Percentiles rank a stretch among this genome's conserved stretches.
phyloP scores from a whole-genome alignment of 2,797 vertebrate genomes.

The Aphelocoma californica region DNA sequence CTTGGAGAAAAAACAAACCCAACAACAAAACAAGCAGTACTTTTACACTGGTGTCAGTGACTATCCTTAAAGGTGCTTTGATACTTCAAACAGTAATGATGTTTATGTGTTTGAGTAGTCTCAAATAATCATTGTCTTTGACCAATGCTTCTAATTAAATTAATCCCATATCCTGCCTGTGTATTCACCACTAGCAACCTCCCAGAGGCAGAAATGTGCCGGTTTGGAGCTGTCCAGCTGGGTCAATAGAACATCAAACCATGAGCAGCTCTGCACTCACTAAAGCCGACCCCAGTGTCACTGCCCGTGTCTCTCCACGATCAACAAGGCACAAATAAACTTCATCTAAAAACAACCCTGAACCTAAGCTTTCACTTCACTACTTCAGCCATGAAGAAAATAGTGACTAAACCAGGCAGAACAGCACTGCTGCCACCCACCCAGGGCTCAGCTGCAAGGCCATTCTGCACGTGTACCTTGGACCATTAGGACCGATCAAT shows the following conservation, averaged over 20 bases:
- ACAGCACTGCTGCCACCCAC: not conserved
- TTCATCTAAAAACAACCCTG: not conserved
- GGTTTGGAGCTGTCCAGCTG: not conserved
- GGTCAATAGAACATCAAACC: not conserved
- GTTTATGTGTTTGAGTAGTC: not conserved
- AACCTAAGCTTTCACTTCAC: not conserved
- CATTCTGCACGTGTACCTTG: not conserved
- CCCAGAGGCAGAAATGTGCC: not conserved
- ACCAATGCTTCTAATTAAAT: not conserved
- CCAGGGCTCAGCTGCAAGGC: not conserved
- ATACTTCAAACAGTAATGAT: not conserved
- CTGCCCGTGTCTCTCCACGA: not conserved
- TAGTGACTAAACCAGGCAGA: not conserved
- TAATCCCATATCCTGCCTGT: not conserved
- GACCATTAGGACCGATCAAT: not conserved
- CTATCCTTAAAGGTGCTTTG: not conserved
- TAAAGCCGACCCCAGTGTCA: not conserved
- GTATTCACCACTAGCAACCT: not conserved
- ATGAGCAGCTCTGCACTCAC: not conserved
- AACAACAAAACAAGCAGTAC: not conserved
- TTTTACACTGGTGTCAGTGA: not conserved
- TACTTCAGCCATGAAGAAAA: not conserved
- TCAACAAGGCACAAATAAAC: not conserved
- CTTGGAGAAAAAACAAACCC: not conserved
- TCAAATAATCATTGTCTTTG: not conserved